Evolutionary conservation across 1,140 invertebrate genomes (phyloP).

Genomic region (Microvelia longipes): DNA sequence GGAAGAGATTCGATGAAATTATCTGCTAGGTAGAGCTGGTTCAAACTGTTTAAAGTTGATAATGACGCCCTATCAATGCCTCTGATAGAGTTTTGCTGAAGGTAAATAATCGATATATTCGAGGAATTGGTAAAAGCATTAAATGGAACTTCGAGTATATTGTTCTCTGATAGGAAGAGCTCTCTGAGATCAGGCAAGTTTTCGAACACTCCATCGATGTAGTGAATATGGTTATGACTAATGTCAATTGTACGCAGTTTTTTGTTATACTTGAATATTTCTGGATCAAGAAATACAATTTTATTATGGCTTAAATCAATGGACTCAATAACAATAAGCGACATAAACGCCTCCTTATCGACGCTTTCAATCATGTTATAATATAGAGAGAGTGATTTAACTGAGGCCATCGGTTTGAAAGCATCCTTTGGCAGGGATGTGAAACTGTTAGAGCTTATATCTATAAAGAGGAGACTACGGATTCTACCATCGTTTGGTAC

Average conservation of each 20-base stretch:
- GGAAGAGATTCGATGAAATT: conserved; percentile 70
- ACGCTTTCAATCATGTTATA: conserved; percentile 66
- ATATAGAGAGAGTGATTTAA: conserved; percentile 64
- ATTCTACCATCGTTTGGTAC: conserved; percentile 49
- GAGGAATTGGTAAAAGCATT: conserved; percentile 64
- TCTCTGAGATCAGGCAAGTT: conserved; percentile 57
- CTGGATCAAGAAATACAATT: conserved; percentile 52
- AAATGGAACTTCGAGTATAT: conserved; percentile 65
- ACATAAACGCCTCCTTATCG: conserved; percentile 57
- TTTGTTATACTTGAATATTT: conserved; percentile 55
- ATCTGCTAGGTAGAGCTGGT: conserved; percentile 67
- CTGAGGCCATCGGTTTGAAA: conserved; percentile 58
- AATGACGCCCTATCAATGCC: conserved; percentile 58
- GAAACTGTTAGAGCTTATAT: conserved; percentile 75
- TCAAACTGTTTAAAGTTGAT: conserved; percentile 50
- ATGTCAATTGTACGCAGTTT: conserved; percentile 65
- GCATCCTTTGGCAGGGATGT: conserved; percentile 55
- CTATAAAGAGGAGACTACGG: conserved; percentile 54
- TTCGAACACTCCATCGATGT: conserved; percentile 63
- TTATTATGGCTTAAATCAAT: conserved; percentile 78
- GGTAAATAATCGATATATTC: conserved; percentile 61
- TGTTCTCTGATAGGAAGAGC: conserved; percentile 78
- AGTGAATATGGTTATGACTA: conserved; percentile 76
- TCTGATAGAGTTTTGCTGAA: conserved; percentile 73
- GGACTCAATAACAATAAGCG: conserved; percentile 55